phyloP scores from a whole-genome alignment of 2,888 invertebrate species.

The Aplocera efformata region DNA sequence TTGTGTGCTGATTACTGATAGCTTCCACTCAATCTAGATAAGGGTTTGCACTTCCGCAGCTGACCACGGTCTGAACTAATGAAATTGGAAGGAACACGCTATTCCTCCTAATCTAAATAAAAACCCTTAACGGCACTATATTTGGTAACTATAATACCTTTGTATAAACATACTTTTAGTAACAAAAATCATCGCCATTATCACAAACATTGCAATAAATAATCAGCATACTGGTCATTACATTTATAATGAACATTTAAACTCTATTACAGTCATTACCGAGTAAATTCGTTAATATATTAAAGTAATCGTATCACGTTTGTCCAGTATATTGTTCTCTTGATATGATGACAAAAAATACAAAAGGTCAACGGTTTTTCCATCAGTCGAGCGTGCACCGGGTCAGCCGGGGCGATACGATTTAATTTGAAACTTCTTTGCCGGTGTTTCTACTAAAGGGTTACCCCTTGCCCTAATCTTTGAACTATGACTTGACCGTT shows the following conservation, averaged over 20 bases:
- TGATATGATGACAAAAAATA: slow-evolving; percentile 27
- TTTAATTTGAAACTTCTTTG: slow-evolving; percentile 71
- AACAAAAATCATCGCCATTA: no score
- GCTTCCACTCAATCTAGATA: slow-evolving; percentile 55
- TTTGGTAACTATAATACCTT: no score
- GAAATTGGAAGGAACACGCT: slow-evolving; percentile 36
- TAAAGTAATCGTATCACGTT: slow-evolving; percentile 25
- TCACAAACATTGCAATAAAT: no score
- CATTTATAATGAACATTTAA: slow-evolving; percentile 11
- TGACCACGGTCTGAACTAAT: slow-evolving; percentile 41
- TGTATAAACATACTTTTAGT: no score
- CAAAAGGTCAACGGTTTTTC: slow-evolving; percentile 51
- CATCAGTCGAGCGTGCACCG: slow-evolving; percentile 60
- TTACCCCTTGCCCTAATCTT: slow-evolving; percentile 78
- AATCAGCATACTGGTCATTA: no score
- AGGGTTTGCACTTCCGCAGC: slow-evolving; percentile 60
- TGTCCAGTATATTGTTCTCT: slow-evolving; percentile 22
- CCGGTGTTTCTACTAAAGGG: slow-evolving; percentile 62
- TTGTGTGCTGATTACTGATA: slow-evolving; percentile 50
- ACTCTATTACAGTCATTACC: slow-evolving; percentile 11
- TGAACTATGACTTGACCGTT: slow-evolving; percentile 81
- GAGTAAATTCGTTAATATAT: slow-evolving; percentile 24
- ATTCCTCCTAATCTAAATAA: slow-evolving; percentile 18
- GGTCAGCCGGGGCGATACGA: slow-evolving; percentile 50
- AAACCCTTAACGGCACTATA: slow-evolving; percentile 5